A percentile compares a stretch with the other conserved stretches of the same genome.
phyloP scores from a whole-genome alignment of 2,113 vertebrate species.

The Oryctolagus cuniculus region DNA sequence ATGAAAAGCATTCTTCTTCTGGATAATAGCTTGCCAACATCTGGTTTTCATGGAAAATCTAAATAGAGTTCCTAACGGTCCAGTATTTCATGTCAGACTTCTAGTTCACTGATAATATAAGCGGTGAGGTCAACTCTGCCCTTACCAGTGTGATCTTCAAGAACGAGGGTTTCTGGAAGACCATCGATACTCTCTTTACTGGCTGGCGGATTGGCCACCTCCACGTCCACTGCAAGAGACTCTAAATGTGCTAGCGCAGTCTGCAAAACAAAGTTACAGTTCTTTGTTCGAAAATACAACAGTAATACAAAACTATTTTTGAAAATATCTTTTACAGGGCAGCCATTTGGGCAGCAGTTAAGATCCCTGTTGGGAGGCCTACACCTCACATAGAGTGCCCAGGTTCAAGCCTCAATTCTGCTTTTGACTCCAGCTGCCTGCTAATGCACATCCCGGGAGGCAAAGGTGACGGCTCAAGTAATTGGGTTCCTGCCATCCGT shows the following conservation, averaged over 20 bases:
- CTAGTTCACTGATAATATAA: background rate
- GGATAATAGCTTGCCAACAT: background rate
- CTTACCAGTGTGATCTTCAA: conserved; percentile 87
- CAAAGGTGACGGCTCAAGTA: too few relatives aligned
- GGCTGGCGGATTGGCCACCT: conserved; percentile 90
- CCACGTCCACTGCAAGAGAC: conserved; percentile 86
- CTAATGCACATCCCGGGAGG: too few relatives aligned
- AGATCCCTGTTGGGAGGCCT: too few relatives aligned
- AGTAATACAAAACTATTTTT: conserved; percentile 49
- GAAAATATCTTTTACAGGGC: background rate
- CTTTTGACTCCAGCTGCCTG: too few relatives aligned
- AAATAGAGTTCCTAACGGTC: background rate
- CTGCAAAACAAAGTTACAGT: conserved; percentile 82
- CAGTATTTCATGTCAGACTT: background rate
- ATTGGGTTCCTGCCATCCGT: too few relatives aligned
- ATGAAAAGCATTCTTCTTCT: conserved; percentile 27
- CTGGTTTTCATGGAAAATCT: background rate
- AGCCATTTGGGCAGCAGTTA: too few relatives aligned
- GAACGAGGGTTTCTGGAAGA: conserved; percentile 88
- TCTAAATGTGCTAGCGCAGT: conserved; percentile 88
- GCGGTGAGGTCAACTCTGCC: background rate
- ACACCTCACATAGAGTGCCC: too few relatives aligned
- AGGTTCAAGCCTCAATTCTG: too few relatives aligned
- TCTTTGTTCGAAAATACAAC: conserved; percentile 32
- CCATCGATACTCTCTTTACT: conserved; percentile 89